phyloP scores from a whole-genome alignment of 2,113 vertebrate genomes.

The Burhinus bistriatus region DNA sequence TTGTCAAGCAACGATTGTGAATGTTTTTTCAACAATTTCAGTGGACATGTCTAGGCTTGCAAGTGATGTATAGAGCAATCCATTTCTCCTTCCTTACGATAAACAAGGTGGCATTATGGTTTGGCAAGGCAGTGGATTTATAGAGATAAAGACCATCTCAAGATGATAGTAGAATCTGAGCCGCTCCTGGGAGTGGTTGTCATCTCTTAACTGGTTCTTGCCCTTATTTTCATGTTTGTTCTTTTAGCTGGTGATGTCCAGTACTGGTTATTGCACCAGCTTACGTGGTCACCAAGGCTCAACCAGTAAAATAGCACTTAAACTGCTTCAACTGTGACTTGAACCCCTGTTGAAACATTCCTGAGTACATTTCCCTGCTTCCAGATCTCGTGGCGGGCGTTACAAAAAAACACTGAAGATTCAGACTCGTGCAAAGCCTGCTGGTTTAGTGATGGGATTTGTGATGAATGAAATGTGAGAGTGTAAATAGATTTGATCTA shows the following conservation, averaged over 20 bases:
- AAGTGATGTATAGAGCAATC: not conserved
- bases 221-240: not conserved
- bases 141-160: not conserved
- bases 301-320: not conserved
- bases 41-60: not conserved
- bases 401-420: not conserved
- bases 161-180: not conserved
- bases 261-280: not conserved
- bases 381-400: not conserved
- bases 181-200: not conserved
- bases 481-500: not conserved
- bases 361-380: not conserved
- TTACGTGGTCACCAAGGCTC: accelerated
- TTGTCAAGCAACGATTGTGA: not conserved
- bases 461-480: not conserved
- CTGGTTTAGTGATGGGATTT: not conserved
- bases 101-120: not conserved
- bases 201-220: not conserved
- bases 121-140: not conserved
- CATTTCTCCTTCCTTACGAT: not conserved
- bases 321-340: not conserved
- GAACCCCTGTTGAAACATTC: not conserved
- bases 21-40: not conserved
- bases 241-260: not conserved
- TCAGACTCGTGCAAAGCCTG: not conserved